Base-by-base conservation (phyloP, 2,113 vertebrate genomes). In the Oreotragus oreotragus region DNA sequence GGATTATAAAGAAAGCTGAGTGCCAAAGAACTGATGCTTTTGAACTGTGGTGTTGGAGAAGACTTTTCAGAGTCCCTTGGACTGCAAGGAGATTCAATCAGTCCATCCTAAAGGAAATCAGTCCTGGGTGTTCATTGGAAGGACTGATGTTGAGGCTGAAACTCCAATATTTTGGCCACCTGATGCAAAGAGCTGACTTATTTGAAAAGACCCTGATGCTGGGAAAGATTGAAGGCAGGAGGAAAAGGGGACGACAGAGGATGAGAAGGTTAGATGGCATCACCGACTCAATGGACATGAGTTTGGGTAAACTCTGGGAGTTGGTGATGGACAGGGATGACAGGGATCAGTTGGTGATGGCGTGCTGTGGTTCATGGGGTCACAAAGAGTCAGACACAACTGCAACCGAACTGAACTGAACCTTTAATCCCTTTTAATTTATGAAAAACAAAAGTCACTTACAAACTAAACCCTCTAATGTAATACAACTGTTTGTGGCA, bases 401-500 rank as follows among this genome's bases (percentile, higher is more conserved):
- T 70, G 64, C 1, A 0, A 70, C n/a, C 0, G 4, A 70, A 70
- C n/a, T 70, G 64, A 70, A 93, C 30, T 33, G 28, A 84, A 64
- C 62, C 2, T 70, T 73, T 39, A 39, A 39, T 39, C 36, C 30
- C 55, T 28, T 93, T 84, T 77, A 64, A 60, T 39, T 49, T 93
- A 57, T 27, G 36, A 89, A 43, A 91, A 57, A 2, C 13, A 39
- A 84, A 95, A 89, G 45, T 84, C 79, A 89, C 39, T 70, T 51
- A 73, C 16, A 89, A 93, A 93, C 19, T 89, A 92, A 92, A 88
- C 45, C 76, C 73, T 64, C 49, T 64, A 76, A 45, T 30, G 12
- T 62, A 45, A 84, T 45, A 92, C 55, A 39, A 88, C 60, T 86
- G 39, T 64, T 77, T 76, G 12, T 96, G 53, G 17, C 77, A 28